Percentiles rank a stretch among this genome's conserved stretches.
Evolutionary conservation across 2,888 invertebrate genomes (phyloP).

Genomic region (Aporophyla lueneburgensis): DNA sequence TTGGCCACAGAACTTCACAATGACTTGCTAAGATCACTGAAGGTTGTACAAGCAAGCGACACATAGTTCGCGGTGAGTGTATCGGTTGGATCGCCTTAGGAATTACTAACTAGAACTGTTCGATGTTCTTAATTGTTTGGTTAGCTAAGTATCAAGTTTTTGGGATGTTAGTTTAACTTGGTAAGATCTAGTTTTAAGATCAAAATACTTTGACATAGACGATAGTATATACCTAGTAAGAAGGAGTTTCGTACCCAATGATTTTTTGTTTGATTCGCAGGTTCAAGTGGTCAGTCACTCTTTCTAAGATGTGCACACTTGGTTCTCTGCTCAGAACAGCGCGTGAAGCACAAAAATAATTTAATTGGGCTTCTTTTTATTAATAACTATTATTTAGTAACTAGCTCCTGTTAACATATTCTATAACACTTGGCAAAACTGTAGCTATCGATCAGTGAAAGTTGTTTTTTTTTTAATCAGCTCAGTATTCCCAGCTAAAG

Average conservation of each 20-base stretch:
- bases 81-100: conserved; percentile 20
- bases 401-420: no score
- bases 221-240: no score
- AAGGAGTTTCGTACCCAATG: background rate
- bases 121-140: conserved; percentile 27
- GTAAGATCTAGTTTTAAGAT: background rate
- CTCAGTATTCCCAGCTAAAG: no score
- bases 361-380: no score
- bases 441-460: no score
- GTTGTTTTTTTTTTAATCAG: no score
- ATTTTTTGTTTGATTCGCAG: background rate
- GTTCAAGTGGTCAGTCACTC: background rate
- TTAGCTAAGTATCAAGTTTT: background rate
- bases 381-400: no score
- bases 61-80: conserved; percentile 39
- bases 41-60: conserved; percentile 35
- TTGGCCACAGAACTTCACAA: conserved; percentile 50
- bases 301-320: no score
- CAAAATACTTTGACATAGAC: background rate
- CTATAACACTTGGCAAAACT: no score
- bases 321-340: no score
- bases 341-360: no score
- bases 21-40: conserved; percentile 38
- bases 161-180: background rate
- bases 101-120: conserved; percentile 37